Percentiles rank a stretch among this genome's conserved stretches.
Conservation (phyloP, 1,140 invertebrate species). For the Megalonaias nervosa region DNA sequence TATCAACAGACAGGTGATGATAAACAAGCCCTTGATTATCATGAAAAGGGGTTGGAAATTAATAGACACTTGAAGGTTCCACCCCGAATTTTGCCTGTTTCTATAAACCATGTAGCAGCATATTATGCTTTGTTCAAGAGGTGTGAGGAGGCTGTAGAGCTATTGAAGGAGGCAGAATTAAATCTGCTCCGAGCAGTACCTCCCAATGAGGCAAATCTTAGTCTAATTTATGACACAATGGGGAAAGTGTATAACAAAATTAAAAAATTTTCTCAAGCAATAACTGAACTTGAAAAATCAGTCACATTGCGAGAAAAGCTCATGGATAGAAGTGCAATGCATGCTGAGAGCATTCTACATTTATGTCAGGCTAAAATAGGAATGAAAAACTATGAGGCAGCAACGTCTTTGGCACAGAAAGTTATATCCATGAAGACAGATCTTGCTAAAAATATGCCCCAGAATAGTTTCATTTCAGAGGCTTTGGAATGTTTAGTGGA, state of each 20-base stretch:
- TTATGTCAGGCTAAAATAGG: conserved; percentile 3
- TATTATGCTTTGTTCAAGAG: not conserved
- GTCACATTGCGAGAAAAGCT: not conserved
- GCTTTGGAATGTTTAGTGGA: conserved; percentile 19
- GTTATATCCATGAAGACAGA: conserved; percentile 7
- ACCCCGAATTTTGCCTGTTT: conserved; percentile 1
- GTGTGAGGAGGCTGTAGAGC: conserved; percentile 5
- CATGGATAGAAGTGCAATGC: not conserved
- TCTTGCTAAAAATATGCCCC: conserved; percentile 4
- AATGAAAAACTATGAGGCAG: not conserved
- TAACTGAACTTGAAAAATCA: no score
- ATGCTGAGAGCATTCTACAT: conserved; percentile 27
- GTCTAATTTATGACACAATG: conserved; percentile 16
- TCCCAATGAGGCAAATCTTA: not conserved
- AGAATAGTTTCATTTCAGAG: conserved; percentile 15
- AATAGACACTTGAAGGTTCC: conserved; percentile 9
- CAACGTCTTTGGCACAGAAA: conserved; percentile 5
- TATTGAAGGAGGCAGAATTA: conserved; percentile 19
- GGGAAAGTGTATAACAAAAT: conserved; percentile 8
- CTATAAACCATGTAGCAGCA: conserved; percentile 17
- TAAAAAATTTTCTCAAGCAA: no score
- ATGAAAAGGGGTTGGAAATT: conserved; percentile 14
- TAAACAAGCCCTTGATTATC: conserved; percentile 16
- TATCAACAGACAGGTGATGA: conserved; percentile 21
- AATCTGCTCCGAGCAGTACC: not conserved